Evolutionary conservation across 2,113 vertebrate genomes (phyloP), one percentile per base, ranked within the genome.

Genomic region (Stegostoma tigrinum): DNA sequence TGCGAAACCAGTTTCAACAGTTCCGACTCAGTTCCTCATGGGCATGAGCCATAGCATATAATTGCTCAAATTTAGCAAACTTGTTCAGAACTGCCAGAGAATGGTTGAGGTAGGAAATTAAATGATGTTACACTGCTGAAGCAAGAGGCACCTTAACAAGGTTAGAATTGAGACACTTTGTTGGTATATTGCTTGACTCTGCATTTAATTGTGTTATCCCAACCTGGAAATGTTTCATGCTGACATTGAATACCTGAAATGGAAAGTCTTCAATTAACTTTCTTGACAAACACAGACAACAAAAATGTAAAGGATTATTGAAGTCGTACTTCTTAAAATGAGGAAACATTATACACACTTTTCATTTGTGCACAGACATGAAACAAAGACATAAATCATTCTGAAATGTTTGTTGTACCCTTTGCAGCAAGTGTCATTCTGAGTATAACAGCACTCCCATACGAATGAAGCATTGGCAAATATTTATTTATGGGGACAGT

Each of bases 371-470:
- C 89, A 83, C 80, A 67, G 34, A 23, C 17, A 93, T 61, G 66
- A 66, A 66, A 93, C 89, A 67, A 66, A 93, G 61, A 93, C 89
- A 93, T 93, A 38, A 93, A 93, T 93, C 89, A 93, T 93, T 93
- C 89, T 93, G 89, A 66, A 93, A 93, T 38, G 61, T 34, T 67
- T 64, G 34, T 66, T 17, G 34, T 64, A 93, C n/a, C n/a, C 30
- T 17, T 67, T 93, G 61, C 19, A 66, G 61, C 5, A 67, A 61
- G 38, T 93, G 55, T 67, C 55, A 93, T 34, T 93, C 64, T 66
- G 61, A 93, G 34, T 38, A 66, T 66, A 93, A 66, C 38, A 30
- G 34, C 19, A 42, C 89, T 66, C 89, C 30, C 19, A 34, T 19
- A 66, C 6, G 34, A 38, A 66, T 12, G 38, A 93, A 15, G 3